phyloP scores from a whole-genome alignment of 92 coral and sea anemone species.

The Pocillopora grandis region DNA sequence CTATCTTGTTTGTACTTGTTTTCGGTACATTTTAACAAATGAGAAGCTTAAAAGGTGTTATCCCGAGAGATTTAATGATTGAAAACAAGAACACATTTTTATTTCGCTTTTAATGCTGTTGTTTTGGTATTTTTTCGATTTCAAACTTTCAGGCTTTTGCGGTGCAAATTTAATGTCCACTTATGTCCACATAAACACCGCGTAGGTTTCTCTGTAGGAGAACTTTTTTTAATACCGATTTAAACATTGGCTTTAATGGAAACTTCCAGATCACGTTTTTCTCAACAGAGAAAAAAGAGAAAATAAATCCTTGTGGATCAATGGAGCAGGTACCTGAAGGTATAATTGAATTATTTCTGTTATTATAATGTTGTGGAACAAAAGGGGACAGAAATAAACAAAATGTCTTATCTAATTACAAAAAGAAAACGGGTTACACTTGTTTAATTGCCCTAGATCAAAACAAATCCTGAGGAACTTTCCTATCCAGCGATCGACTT shows the following conservation, averaged over 20 bases:
- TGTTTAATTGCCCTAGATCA: background rate
- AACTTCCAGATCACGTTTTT: background rate
- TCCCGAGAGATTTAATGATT: background rate
- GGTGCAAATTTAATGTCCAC: background rate
- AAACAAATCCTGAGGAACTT: background rate
- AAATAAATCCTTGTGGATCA: background rate
- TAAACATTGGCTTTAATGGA: background rate
- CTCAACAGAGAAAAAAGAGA: no score
- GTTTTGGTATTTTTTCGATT: background rate
- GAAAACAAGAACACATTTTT: background rate
- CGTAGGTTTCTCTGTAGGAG: background rate
- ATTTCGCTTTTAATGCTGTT: background rate
- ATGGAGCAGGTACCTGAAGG: background rate
- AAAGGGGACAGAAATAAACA: background rate
- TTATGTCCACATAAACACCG: background rate
- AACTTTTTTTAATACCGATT: background rate
- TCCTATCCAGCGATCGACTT: background rate
- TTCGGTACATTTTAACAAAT: background rate
- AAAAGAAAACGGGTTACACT: background rate
- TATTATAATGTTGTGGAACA: background rate
- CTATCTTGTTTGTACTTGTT: background rate
- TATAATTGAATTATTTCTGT: background rate
- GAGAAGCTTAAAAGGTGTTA: conserved; percentile 4
- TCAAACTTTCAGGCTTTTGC: background rate
- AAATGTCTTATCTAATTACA: background rate